These are phyloP conservation scores for Sarcophaga peregrina DNA, from an alignment of 1,140 invertebrate genomes.

Conservation along the genomic window DNA sequence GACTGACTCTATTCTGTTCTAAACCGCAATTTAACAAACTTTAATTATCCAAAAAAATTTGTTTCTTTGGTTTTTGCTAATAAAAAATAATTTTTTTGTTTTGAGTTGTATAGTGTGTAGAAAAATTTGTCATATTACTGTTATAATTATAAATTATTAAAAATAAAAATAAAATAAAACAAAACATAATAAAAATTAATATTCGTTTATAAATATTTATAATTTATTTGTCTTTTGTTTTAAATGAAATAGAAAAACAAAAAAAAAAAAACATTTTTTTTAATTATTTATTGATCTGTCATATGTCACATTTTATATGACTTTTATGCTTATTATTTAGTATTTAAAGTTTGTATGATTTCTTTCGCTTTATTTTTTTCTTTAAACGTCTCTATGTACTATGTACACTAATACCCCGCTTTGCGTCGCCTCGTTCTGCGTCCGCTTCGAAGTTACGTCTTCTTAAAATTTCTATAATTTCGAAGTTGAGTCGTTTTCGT, in stretches of 20 bases:
- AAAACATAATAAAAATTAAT: too few species aligned
- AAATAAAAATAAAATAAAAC: not conserved
- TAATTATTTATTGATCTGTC: conserved; percentile 25
- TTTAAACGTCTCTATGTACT: not conserved
- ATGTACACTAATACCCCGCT: too few species aligned
- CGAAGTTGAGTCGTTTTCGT: too few species aligned
- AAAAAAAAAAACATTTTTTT: conserved; percentile 8
- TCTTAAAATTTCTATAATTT: too few species aligned
- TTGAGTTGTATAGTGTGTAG: not conserved
- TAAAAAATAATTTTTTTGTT: not conserved
- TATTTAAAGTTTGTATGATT: not conserved
- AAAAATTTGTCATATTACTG: conserved; percentile 12
- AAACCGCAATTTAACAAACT: conserved; percentile 11
- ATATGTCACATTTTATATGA: conserved; percentile 11
- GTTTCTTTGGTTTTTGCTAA: not conserved
- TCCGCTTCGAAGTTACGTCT: too few species aligned
- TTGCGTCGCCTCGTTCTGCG: too few species aligned
- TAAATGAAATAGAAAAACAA: not conserved
- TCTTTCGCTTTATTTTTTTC: not conserved
- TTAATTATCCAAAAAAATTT: conserved; percentile 11
- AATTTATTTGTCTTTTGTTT: not conserved
- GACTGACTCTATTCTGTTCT: not conserved
- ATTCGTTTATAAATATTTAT: not conserved
- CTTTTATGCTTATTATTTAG: conserved; percentile 20
- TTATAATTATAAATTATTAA: conserved; percentile 1